Percentiles rank a stretch among this genome's conserved stretches.
Evolutionary conservation across 2,797 vertebrate species (phyloP).

Genomic region (Psittacula echo): DNA sequence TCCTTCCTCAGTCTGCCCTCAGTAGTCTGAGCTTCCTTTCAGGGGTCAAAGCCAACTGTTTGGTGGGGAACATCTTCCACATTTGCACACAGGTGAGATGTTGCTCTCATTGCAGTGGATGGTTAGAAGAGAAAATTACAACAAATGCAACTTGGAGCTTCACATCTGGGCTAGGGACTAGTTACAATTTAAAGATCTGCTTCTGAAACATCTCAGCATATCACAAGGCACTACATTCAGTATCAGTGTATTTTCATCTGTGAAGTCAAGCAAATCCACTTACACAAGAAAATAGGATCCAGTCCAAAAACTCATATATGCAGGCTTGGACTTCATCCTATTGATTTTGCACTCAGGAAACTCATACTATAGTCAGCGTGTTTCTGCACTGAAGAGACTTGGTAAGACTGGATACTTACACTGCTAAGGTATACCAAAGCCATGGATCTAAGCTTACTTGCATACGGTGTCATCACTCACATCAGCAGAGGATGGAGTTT

Average conservation of each 20-base stretch:
- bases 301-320: background rate
- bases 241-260: background rate
- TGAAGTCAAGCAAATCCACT: slow-evolving; percentile 1
- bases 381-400: background rate
- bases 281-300: background rate
- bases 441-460: background rate
- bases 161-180: background rate
- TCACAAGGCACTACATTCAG: background rate
- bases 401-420: background rate
- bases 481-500: background rate
- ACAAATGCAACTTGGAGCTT: background rate
- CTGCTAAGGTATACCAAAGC: background rate
- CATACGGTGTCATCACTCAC: background rate
- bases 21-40: background rate
- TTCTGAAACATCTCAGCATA: background rate
- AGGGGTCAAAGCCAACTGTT: background rate
- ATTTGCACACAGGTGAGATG: background rate
- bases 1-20: background rate
- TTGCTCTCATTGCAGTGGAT: background rate
- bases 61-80: background rate
- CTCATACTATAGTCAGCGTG: background rate
- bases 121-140: background rate
- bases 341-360: background rate
- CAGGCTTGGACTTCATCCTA: background rate
- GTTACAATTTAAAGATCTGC: slow-evolving; percentile 12